phyloP scores from a whole-genome alignment of 2,113 vertebrate genomes.

The Elgaria multicarinata region DNA sequence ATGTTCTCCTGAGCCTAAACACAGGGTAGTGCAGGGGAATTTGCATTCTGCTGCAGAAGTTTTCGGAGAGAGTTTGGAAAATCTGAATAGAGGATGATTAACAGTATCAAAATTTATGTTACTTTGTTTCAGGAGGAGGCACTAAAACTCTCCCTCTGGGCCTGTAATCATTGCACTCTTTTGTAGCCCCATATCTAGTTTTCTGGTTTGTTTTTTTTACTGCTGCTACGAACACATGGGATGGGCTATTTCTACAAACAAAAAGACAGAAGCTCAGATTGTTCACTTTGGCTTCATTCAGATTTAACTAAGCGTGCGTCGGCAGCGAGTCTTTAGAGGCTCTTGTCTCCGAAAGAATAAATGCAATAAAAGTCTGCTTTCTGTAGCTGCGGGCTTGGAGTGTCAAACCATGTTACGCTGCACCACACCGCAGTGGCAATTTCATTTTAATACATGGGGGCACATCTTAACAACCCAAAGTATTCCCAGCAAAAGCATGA shows the following conservation, averaged over 20 bases:
- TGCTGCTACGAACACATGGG: neutral
- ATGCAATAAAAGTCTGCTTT: slow-evolving; percentile 80
- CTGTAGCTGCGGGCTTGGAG: slow-evolving; percentile 73
- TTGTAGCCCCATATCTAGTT: slow-evolving; percentile 27
- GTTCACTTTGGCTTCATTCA: slow-evolving; percentile 77
- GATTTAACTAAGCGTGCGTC: slow-evolving; percentile 76
- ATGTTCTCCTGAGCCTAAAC: neutral
- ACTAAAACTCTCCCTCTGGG: slow-evolving; percentile 37
- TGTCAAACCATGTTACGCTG: slow-evolving; percentile 76
- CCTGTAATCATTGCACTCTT: neutral
- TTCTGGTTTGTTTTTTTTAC: neutral
- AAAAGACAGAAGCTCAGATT: slow-evolving; percentile 56
- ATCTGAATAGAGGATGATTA: neutral
- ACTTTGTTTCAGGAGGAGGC: slow-evolving; percentile 39
- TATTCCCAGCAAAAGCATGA: slow-evolving; percentile 66
- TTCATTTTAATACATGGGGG: slow-evolving; percentile 79
- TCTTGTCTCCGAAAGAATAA: slow-evolving; percentile 75
- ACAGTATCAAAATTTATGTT: slow-evolving; percentile 19
- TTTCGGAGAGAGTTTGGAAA: slow-evolving; percentile 8
- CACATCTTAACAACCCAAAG: slow-evolving; percentile 73
- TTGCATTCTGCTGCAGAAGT: neutral
- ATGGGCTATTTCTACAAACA: slow-evolving; percentile 51
- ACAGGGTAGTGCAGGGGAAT: neutral
- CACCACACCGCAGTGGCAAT: slow-evolving; percentile 78
- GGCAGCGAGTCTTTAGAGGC: slow-evolving; percentile 74